Evolutionary conservation across 1,140 invertebrate genomes (phyloP), one percentile per base, ranked within the genome.

Genomic region (Heliconius melpomene): DNA sequence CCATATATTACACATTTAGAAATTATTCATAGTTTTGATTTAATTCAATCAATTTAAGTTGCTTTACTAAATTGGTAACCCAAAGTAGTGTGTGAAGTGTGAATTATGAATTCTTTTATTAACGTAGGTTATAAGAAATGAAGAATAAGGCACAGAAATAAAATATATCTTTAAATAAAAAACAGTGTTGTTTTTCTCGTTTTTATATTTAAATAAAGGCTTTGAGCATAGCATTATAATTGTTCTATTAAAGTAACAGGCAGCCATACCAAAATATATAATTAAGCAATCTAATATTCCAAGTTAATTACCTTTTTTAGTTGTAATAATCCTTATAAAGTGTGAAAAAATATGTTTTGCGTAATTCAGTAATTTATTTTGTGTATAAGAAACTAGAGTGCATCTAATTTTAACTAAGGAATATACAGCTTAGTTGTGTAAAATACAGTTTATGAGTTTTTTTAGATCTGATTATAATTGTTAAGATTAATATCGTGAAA

Each of bases 381-480:
- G 26, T 66, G 23, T 66, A 29, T 66, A 57, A 57, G 54, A 23
- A 57, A 57, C 0, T 29, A 66, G 26, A 66, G 23, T 29, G 60
- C n/a, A n/a, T 66, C 26, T 66, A 13, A 66, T 26, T n/a, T 23
- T n/a, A 60, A 60, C 54, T 66, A 18, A 66, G 9, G 0, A 3
- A 16, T 29, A 66, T 29, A 66, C 23, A 29, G 3, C n/a, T 26
- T 29, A 16, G 60, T 66, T 16, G 9, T 66, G 26, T 29, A 66
- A 16, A 26, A 54, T 54, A 20, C 52, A 54, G 2, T 54, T 6
- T 54, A 57, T 57, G 54, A 23, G 9, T 57, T 57, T 57, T 57
- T 66, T 66, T 23, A 29, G 60, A 66, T 66, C 60, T 66, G 60
- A 66, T 11, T 66, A 66, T n/a, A 66, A 66, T 29, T 29, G 26